phyloP scores from a whole-genome alignment of 1,140 invertebrate genomes.

The Meloidogyne exigua region DNA sequence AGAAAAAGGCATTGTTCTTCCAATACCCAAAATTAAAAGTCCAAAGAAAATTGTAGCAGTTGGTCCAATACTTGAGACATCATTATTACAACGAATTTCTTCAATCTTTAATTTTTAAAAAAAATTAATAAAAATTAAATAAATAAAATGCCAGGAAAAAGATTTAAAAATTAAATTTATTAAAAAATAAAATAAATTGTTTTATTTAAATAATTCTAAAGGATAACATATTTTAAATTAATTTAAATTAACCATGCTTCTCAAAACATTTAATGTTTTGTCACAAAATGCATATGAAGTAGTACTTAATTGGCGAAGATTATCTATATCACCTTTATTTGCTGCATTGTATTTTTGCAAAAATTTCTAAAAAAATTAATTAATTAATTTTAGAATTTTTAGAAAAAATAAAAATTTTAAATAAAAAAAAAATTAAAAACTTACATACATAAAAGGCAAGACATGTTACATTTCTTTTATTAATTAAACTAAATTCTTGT shows the following conservation, averaged over 20 bases:
- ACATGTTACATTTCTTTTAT: constrained; percentile 24
- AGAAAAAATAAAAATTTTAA: background rate
- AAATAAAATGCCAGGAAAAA: no score
- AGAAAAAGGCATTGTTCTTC: constrained; percentile 60
- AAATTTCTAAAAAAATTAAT: constrained; percentile 22
- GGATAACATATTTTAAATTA: constrained; percentile 20
- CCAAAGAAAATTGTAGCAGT: constrained; percentile 59
- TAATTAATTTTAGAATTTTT: constrained; percentile 10
- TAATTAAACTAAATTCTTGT: background rate
- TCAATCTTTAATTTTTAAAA: constrained; percentile 38
- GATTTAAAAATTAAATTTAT: no score
- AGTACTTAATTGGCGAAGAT: constrained; percentile 35
- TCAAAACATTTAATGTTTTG: constrained; percentile 28
- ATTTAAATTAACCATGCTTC: constrained; percentile 47
- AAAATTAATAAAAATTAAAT: constrained; percentile 23
- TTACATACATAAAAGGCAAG: constrained; percentile 30
- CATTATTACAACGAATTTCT: constrained; percentile 42
- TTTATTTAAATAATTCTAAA: constrained; percentile 22
- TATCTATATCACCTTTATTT: constrained; percentile 27
- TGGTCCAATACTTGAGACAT: constrained; percentile 50
- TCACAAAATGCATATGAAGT: constrained; percentile 58
- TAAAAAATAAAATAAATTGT: no score
- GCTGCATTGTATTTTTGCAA: constrained; percentile 34
- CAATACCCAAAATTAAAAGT: constrained; percentile 54
- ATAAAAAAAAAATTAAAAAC: constrained; percentile 19